Percentiles rank a stretch among this genome's conserved stretches.
Evolutionary conservation across 2,888 invertebrate species (phyloP).

Genomic region (Ametastegia equiseti): DNA sequence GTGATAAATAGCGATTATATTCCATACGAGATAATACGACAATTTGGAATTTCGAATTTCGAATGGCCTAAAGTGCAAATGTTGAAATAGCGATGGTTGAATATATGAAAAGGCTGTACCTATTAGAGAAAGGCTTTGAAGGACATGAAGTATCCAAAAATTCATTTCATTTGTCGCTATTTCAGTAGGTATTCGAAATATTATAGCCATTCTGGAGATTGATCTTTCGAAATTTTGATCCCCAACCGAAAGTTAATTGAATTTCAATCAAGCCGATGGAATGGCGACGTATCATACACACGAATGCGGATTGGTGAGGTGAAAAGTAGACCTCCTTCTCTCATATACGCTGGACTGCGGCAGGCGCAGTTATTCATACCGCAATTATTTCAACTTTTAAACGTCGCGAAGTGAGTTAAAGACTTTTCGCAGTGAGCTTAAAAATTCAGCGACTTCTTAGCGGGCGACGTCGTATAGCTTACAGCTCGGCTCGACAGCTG

Average conservation of each 20-base stretch:
- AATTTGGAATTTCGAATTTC: too few relatives aligned
- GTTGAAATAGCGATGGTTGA: too few relatives aligned
- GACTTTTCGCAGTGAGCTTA: constrained; percentile 33
- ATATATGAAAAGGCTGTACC: too few relatives aligned
- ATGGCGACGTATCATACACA: neutral
- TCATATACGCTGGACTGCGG: neutral
- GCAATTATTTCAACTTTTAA: constrained; percentile 29
- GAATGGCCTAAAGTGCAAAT: too few relatives aligned
- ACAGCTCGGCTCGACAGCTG: constrained; percentile 16
- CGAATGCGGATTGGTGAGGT: neutral
- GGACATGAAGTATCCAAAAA: too few relatives aligned
- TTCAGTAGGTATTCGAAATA: too few relatives aligned
- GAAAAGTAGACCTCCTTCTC: neutral
- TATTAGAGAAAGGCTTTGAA: too few relatives aligned
- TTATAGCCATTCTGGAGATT: too few relatives aligned
- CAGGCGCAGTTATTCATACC: constrained; percentile 34
- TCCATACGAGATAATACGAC: too few relatives aligned
- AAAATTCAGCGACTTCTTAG: constrained; percentile 31
- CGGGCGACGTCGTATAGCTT: constrained; percentile 20
- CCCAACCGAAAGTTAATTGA: too few relatives aligned
- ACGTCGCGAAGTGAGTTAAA: constrained; percentile 12
- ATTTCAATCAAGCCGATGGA: neutral
- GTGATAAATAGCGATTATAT: neutral
- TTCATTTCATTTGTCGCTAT: too few relatives aligned
- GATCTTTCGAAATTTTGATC: too few relatives aligned